Evolutionary conservation across 2,113 vertebrate species (phyloP).

Genomic region (Rhinopomastus cyanomelas): DNA sequence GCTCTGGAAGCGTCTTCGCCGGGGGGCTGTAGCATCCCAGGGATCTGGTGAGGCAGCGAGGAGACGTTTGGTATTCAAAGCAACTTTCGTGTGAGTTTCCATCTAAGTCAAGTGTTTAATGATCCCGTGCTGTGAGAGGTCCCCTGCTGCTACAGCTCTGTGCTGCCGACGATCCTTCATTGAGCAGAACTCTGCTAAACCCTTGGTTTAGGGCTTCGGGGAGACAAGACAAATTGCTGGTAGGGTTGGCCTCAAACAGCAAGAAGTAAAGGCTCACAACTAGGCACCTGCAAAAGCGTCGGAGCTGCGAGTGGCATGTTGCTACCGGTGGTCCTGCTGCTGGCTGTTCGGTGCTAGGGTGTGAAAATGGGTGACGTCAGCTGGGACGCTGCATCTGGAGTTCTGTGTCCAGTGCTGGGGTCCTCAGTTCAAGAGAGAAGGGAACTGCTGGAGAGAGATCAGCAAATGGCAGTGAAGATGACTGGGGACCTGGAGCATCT

Average conservation of each 20-base stretch:
- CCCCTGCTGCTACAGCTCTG: not conserved
- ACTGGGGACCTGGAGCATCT: too few species aligned
- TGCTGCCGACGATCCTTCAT: not conserved
- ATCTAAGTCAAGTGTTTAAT: slow-evolving; percentile 21
- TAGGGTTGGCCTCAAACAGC: not conserved
- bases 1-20: not conserved
- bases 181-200: not conserved
- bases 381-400: too few species aligned
- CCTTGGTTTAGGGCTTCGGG: not conserved
- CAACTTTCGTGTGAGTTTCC: not conserved
- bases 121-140: not conserved
- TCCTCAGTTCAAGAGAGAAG: too few species aligned
- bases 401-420: too few species aligned
- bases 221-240: not conserved
- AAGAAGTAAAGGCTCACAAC: not conserved
- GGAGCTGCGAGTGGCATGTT: not conserved
- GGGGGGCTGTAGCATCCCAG: not conserved
- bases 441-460: too few species aligned
- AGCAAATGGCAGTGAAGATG: too few species aligned
- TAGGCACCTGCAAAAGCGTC: not conserved
- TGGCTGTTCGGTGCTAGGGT: not conserved
- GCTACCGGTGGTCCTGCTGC: not conserved
- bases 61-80: slow-evolving; percentile 25
- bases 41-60: not conserved
- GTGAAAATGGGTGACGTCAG: too few species aligned